Conservation (phyloP, 2,113 vertebrate species). For the Lophius piscatorius region DNA sequence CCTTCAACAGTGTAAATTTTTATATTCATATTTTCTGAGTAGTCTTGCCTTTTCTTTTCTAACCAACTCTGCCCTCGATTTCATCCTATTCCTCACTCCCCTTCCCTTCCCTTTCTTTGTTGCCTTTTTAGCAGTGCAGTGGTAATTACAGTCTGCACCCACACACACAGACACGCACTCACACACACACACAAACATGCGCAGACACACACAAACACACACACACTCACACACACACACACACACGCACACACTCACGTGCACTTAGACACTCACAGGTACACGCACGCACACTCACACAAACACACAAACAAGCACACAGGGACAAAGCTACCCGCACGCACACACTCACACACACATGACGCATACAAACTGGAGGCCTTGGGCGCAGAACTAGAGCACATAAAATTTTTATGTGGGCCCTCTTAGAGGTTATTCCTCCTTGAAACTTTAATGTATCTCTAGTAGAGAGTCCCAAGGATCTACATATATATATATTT, state of each 20-base stretch:
- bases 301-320: constrained; percentile 9
- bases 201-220: constrained; percentile 22
- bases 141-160: constrained; percentile 59
- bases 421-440: constrained; percentile 74
- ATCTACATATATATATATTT: constrained; percentile 8
- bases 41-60: constrained; percentile 22
- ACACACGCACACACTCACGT: constrained; percentile 19
- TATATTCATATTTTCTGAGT: constrained; percentile 56
- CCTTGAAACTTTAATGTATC: constrained; percentile 68
- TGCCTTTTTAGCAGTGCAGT: constrained; percentile 51
- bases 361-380: constrained; percentile 35
- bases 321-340: not conserved
- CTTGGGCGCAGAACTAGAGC: constrained; percentile 61
- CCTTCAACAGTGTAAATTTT: constrained; percentile 53
- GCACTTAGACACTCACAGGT: constrained; percentile 31
- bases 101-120: constrained; percentile 38
- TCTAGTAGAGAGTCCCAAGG: constrained; percentile 42
- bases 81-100: constrained; percentile 31
- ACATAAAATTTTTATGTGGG: constrained; percentile 67
- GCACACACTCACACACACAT: no score
- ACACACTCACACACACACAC: constrained; percentile 36
- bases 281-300: constrained; percentile 21
- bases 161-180: constrained; percentile 30
- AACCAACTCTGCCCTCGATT: constrained; percentile 14
- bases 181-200: constrained; percentile 34